Conservation (phyloP, 2,888 invertebrate species). For the Plutella xylostella region DNA sequence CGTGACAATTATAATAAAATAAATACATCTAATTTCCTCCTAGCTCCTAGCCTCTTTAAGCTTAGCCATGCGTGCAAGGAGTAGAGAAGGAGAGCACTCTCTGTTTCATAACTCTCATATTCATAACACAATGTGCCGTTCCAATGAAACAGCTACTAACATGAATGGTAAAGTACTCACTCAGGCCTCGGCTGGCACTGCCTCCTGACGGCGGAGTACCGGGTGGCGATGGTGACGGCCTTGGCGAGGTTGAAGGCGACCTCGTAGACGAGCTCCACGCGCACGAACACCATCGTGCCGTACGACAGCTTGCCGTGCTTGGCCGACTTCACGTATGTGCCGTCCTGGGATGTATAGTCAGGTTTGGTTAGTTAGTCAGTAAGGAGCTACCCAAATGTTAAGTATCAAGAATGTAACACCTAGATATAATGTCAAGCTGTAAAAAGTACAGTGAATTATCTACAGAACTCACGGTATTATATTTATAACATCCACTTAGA, state of each 20-base stretch:
- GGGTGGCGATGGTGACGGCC: conserved; percentile 87
- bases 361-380: neutral
- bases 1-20: neutral
- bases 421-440: too few relatives aligned
- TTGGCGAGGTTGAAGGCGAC: conserved; percentile 80
- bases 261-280: conserved; percentile 85
- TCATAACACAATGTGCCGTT: too few relatives aligned
- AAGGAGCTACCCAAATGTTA: neutral
- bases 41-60: too few relatives aligned
- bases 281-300: conserved; percentile 91
- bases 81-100: too few relatives aligned
- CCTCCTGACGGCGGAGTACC: conserved; percentile 90
- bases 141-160: too few relatives aligned
- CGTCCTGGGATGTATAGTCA: conserved; percentile 68
- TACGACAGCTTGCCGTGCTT: conserved; percentile 84
- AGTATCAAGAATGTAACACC: too few relatives aligned
- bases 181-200: conserved; percentile 86
- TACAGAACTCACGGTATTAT: too few relatives aligned
- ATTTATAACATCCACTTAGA: too few relatives aligned
- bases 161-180: conserved; percentile 60
- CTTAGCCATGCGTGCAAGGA: too few relatives aligned
- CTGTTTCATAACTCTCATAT: too few relatives aligned
- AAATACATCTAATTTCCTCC: neutral
- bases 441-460: too few relatives aligned
- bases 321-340: conserved; percentile 82